Conservation (phyloP, 2,888 invertebrate species). For the Morpho achilles region DNA sequence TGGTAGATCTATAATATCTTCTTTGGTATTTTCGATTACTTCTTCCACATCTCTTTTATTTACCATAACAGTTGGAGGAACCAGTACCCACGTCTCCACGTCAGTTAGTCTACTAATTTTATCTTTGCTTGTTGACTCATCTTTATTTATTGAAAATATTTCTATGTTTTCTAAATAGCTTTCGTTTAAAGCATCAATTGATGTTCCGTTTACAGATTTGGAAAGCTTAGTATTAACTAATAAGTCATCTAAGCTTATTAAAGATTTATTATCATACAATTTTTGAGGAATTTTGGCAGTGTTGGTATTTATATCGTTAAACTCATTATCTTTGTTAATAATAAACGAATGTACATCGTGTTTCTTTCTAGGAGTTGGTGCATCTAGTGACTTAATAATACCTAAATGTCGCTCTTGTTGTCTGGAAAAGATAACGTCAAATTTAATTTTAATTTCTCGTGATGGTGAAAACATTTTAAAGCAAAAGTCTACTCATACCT, state of each 20-base stretch:
- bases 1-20: constrained; percentile 62
- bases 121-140: constrained; percentile 38
- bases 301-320: constrained; percentile 39
- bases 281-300: constrained; percentile 46
- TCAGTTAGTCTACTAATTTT: constrained; percentile 50
- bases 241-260: constrained; percentile 28
- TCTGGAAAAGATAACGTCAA: constrained; percentile 55
- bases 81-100: constrained; percentile 62
- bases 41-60: constrained; percentile 57
- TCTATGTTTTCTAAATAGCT: constrained; percentile 34
- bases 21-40: constrained; percentile 38
- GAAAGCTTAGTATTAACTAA: constrained; percentile 22
- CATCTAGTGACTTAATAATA: constrained; percentile 77
- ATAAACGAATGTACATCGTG: constrained; percentile 72
- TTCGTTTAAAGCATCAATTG: constrained; percentile 14
- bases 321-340: constrained; percentile 54
- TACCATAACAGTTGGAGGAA: constrained; percentile 54
- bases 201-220: constrained; percentile 17
- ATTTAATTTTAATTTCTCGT: background rate
- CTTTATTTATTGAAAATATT: constrained; percentile 39
- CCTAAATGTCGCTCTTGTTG: constrained; percentile 91
- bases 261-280: constrained; percentile 51
- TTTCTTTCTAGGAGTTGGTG: constrained; percentile 64
- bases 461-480: too few species aligned
- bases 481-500: constrained; percentile 66